Conservation (phyloP, 2,888 invertebrate genomes). For the Chrysolina haemoptera region DNA sequence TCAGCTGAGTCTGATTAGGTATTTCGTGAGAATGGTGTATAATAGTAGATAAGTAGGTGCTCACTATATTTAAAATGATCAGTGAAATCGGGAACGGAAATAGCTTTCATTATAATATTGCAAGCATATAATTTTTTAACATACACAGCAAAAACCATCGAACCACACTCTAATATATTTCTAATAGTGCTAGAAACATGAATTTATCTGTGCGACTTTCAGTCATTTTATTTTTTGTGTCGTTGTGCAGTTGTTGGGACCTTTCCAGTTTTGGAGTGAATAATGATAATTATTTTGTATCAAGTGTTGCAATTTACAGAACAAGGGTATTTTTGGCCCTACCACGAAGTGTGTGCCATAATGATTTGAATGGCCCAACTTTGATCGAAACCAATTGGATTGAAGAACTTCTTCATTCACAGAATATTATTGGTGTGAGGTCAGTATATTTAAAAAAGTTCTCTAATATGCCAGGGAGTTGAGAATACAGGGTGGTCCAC, state of each 20-base stretch:
- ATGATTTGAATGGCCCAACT: constrained; percentile 61
- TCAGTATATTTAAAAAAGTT: neutral
- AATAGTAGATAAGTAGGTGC: too few relatives aligned
- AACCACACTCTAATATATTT: neutral
- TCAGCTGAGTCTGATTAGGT: too few relatives aligned
- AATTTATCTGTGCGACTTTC: neutral
- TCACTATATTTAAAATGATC: too few relatives aligned
- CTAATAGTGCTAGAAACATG: neutral
- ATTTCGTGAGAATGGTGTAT: too few relatives aligned
- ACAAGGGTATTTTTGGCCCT: constrained; percentile 68
- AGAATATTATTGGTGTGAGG: constrained; percentile 20
- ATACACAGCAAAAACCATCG: too few relatives aligned
- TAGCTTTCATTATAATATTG: too few relatives aligned
- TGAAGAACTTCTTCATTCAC: constrained; percentile 48
- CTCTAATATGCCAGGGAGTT: neutral
- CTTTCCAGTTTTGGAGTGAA: constrained; percentile 55
- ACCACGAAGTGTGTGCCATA: constrained; percentile 63
- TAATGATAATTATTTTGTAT: constrained; percentile 59
- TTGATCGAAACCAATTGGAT: constrained; percentile 68
- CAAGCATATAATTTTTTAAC: neutral
- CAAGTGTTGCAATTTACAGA: constrained; percentile 67
- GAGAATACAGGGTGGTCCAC: too few relatives aligned
- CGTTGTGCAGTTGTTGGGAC: constrained; percentile 51
- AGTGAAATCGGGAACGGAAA: too few relatives aligned
- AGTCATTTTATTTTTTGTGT: neutral